These are phyloP conservation scores for Achroia grisella DNA, from an alignment of 1,140 invertebrate species.

Conservation along the genomic window DNA sequence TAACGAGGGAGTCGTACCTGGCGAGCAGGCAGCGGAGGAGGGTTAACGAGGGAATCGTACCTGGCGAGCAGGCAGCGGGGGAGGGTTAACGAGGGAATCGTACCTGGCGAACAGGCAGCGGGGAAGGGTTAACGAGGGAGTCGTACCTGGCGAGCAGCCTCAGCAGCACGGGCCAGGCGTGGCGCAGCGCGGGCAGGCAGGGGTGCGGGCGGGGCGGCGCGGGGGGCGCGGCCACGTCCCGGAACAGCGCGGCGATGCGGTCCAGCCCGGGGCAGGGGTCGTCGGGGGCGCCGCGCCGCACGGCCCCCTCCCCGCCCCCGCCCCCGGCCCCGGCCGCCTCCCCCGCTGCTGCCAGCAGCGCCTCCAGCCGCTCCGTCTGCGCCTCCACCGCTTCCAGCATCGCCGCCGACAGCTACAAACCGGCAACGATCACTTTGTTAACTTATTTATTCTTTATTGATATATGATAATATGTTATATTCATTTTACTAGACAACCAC, in stretches of 20 bases:
- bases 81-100: too few relatives aligned
- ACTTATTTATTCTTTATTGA: too few relatives aligned
- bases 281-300: slow-evolving; percentile 80
- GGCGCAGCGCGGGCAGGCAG: slow-evolving; percentile 85
- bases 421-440: slow-evolving; percentile 75
- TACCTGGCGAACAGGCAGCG: too few relatives aligned
- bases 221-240: slow-evolving; percentile 76
- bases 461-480: too few relatives aligned
- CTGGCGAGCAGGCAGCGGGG: too few relatives aligned
- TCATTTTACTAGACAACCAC: too few relatives aligned
- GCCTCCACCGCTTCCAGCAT: slow-evolving; percentile 78
- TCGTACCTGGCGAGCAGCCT: slow-evolving; percentile 79
- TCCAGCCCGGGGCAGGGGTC: slow-evolving; percentile 84
- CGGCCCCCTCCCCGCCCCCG: slow-evolving; percentile 82
- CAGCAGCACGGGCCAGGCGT: slow-evolving; percentile 92
- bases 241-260: slow-evolving; percentile 91
- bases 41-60: too few relatives aligned
- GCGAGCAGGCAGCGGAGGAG: too few relatives aligned
- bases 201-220: slow-evolving; percentile 81
- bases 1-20: too few relatives aligned
- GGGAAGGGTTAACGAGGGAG: too few relatives aligned
- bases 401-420: slow-evolving; percentile 86
- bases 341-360: slow-evolving; percentile 33
- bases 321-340: slow-evolving; percentile 85
- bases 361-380: slow-evolving; percentile 75